Base-by-base conservation (phyloP, 2,113 vertebrate genomes). In the Nesoenas mayeri region DNA sequence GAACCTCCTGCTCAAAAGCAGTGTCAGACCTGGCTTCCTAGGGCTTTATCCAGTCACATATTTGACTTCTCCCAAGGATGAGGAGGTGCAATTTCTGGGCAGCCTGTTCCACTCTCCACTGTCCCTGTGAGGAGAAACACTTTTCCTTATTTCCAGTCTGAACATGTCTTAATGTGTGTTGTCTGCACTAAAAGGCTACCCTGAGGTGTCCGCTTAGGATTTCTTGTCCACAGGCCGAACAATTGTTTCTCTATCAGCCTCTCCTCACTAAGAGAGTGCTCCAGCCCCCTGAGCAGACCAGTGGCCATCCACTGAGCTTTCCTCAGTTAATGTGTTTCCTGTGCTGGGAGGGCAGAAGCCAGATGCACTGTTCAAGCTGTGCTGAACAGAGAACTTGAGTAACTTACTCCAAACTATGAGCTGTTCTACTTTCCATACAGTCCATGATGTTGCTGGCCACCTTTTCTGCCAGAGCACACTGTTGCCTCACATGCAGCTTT, bases 371-470 rank as follows among this genome's bases (percentile, higher is more conserved):
- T 32, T 61, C 22, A 22, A 21, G 29, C 15, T 61, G 26, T 22
- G 60, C 18, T 22, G 19, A 65, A 8, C 40, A 38, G 47, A 70
- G 26, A 5, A 5, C 32, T 36, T 36, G 29, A 54, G 25, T 12
- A 24, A 47, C 21, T 20, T 80, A 7, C 5, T 12, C 4, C 2
- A 5, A 0, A 42, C 11, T 4, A 2, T 32, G 44, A 32, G 3
- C 64, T n/a, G 5, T 70, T 65, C 40, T 66, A 10, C 25, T 61
- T 61, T 73, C 53, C 21, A 34, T 29, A 19, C 12, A 7, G 26
- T 4, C 18, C 3, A 0, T 20, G 26, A 5, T 25, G 19, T 16
- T 21, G 18, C 17, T 62, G 47, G 5, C 19, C 3, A 0, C 15
- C 19, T 77, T 15, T 72, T 64, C 72, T 67, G 32, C 9, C 20